Evolutionary conservation across 1,140 invertebrate species (phyloP).

Genomic region (Agrilus planipennis): DNA sequence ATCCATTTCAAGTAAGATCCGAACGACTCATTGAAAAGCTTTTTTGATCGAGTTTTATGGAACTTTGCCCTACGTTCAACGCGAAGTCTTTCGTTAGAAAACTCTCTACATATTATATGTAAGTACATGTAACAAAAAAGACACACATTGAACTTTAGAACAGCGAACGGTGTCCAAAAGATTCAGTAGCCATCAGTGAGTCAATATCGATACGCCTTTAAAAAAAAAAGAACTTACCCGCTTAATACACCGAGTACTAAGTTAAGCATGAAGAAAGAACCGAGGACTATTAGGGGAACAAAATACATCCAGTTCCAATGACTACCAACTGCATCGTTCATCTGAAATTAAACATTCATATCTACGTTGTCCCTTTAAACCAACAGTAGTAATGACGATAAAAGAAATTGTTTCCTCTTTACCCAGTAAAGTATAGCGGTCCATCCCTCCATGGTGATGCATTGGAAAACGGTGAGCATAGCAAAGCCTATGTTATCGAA

Average conservation of each 20-base stretch:
- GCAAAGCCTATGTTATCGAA: conserved; percentile 99
- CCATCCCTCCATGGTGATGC: conserved; percentile 99
- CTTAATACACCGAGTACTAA: conserved; percentile 99
- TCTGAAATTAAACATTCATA: conserved; percentile 57
- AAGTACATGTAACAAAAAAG: too few relatives aligned
- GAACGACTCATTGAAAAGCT: conserved; percentile 68
- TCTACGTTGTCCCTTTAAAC: background rate
- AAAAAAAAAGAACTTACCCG: conserved; percentile 65
- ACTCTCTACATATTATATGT: conserved; percentile 50
- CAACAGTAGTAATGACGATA: background rate
- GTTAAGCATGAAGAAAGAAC: conserved; percentile 99
- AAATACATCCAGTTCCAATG: conserved; percentile 99
- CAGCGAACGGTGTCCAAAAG: too few relatives aligned
- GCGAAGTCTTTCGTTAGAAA: conserved; percentile 79
- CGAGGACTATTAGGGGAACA: conserved; percentile 98
- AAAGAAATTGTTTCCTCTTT: conserved; percentile 29
- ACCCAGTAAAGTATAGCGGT: conserved; percentile 99
- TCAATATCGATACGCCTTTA: conserved; percentile 12
- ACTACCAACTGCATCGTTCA: conserved; percentile 97
- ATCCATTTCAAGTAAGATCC: conserved; percentile 80
- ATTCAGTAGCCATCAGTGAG: too few relatives aligned
- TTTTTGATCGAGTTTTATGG: conserved; percentile 68
- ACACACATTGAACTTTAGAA: too few relatives aligned
- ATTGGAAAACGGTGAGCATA: conserved; percentile 99
- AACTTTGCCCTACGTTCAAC: conserved; percentile 75